Conservation (phyloP, 2,797 vertebrate genomes). For the Myiotriccus ornatus region DNA sequence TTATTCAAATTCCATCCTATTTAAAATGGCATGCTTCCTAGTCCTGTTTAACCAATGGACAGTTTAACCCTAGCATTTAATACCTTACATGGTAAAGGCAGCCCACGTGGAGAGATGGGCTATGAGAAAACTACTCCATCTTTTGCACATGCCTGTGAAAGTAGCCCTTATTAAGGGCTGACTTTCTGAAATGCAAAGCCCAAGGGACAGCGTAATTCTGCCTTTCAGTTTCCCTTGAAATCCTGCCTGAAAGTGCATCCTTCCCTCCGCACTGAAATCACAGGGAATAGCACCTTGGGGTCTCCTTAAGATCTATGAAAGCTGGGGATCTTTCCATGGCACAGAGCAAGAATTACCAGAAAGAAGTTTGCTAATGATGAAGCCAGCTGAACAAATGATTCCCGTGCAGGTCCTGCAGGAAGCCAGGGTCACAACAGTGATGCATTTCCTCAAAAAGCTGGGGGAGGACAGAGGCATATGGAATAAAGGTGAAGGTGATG, state of each 20-base stretch:
- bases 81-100: neutral
- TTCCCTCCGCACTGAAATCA: neutral
- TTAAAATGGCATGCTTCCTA: neutral
- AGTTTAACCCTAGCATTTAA: neutral
- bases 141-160: neutral
- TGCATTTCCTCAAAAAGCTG: neutral
- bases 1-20: neutral
- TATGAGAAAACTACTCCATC: neutral
- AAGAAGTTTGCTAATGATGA: neutral
- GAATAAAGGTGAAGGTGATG: neutral
- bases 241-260: neutral
- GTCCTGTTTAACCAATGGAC: neutral
- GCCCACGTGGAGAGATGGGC: neutral
- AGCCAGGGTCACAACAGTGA: neutral
- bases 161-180: neutral
- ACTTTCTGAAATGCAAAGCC: neutral
- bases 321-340: neutral
- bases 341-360: neutral
- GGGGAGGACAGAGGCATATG: fast-evolving
- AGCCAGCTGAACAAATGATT: neutral
- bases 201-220: neutral
- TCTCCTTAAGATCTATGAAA: neutral
- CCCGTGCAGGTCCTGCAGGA: neutral
- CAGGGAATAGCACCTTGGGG: neutral
- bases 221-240: neutral